These are phyloP conservation scores for Acestrorhynchus altus DNA, from an alignment of 2,797 vertebrate species.

Conservation along the genomic window DNA sequence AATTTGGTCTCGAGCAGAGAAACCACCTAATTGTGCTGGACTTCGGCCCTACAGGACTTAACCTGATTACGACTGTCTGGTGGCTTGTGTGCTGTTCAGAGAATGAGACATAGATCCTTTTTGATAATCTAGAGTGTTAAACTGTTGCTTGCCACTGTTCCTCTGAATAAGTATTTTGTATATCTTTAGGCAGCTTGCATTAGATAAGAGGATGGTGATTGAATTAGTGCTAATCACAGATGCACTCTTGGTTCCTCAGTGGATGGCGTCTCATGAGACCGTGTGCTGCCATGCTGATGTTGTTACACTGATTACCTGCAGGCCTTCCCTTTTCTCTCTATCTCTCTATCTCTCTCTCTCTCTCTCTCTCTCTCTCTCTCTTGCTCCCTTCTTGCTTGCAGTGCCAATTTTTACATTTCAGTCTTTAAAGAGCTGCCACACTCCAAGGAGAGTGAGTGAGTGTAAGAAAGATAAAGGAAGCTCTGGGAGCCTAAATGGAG, in stretches of 20 bases:
- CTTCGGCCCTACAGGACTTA: not conserved
- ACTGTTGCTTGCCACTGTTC: slow-evolving; percentile 27
- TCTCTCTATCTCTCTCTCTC: slow-evolving; percentile 6
- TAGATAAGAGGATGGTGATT: slow-evolving; percentile 47
- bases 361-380: slow-evolving; percentile 7
- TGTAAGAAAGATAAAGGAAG: slow-evolving; percentile 11
- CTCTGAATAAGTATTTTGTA: slow-evolving; percentile 6
- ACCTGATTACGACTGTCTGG: not conserved
- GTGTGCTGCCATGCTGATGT: not conserved
- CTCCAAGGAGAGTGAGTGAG: slow-evolving; percentile 5
- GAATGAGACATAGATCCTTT: not conserved
- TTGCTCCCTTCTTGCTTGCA: not conserved
- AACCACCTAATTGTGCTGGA: not conserved
- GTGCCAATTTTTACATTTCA: slow-evolving; percentile 43
- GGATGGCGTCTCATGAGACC: slow-evolving; percentile 31
- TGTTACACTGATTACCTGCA: slow-evolving; percentile 43
- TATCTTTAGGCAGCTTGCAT: slow-evolving; percentile 33
- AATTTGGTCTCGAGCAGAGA: no score
- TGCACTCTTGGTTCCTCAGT: slow-evolving; percentile 33
- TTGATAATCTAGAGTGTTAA: slow-evolving; percentile 21
- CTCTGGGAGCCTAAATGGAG: slow-evolving; percentile 1
- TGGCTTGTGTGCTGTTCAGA: not conserved
- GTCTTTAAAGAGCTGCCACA: not conserved
- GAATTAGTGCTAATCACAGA: slow-evolving; percentile 55
- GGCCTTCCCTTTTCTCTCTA: not conserved